phyloP scores from a whole-genome alignment of 2,888 invertebrate genomes.

The Hirtodrosophila histrioides region DNA sequence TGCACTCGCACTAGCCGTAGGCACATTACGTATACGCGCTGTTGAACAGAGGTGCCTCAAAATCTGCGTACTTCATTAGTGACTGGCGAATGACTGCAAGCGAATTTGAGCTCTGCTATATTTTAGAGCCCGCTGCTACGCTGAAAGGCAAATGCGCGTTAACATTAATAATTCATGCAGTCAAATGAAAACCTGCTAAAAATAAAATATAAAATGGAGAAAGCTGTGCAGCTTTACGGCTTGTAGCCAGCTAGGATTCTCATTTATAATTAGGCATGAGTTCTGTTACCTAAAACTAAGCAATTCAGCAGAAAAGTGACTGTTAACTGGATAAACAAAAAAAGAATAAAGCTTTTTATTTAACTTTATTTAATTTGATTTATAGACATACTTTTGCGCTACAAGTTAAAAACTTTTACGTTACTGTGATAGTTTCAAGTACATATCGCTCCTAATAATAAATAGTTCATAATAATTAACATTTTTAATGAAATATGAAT shows the following conservation, averaged over 20 bases:
- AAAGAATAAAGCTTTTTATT: no score
- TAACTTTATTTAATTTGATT: no score
- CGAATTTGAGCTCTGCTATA: slow-evolving; percentile 5
- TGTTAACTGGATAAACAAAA: no score
- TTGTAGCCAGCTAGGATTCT: neutral
- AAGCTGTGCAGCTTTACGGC: slow-evolving; percentile 7
- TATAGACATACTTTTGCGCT: no score
- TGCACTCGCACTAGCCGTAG: slow-evolving; percentile 7
- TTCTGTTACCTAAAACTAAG: neutral
- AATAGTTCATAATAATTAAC: no score
- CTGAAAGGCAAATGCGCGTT: slow-evolving; percentile 14
- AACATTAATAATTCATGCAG: slow-evolving; percentile 42
- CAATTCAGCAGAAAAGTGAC: neutral
- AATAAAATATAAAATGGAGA: slow-evolving; percentile 7
- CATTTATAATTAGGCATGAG: slow-evolving; percentile 6
- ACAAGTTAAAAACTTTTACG: no score
- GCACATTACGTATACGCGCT: slow-evolving; percentile 30
- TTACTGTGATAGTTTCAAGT: no score
- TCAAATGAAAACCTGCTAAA: slow-evolving; percentile 14
- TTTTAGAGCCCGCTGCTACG: neutral
- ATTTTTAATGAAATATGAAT: no score
- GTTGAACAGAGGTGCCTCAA: slow-evolving; percentile 8
- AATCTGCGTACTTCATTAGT: slow-evolving; percentile 45
- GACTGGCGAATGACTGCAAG: slow-evolving; percentile 9
- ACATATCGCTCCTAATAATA: no score